These are phyloP conservation scores for Oenanthe oenanthe DNA, from an alignment of 2,113 vertebrate genomes.

Conservation along the genomic window DNA sequence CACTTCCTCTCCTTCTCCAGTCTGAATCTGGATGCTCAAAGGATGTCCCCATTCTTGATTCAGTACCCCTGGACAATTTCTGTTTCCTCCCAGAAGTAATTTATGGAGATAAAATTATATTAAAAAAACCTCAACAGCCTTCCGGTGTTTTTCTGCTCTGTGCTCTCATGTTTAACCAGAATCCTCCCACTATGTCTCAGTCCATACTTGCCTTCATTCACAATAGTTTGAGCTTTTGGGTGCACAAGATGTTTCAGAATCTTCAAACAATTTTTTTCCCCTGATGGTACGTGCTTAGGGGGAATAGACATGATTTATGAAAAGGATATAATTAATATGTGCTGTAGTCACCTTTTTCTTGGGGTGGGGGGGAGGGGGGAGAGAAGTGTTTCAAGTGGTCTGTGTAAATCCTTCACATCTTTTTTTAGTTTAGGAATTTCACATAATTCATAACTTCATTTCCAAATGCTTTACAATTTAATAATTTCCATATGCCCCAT, in stretches of 20 bases:
- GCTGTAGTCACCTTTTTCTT: not conserved
- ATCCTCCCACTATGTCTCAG: not conserved
- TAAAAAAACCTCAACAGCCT: not conserved
- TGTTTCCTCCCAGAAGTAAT: not conserved
- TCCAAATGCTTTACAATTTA: conserved; percentile 24
- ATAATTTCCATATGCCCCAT: conserved; percentile 47
- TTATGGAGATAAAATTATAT: not conserved
- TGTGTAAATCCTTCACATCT: conserved; percentile 26
- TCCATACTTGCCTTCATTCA: not conserved
- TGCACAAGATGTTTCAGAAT: not conserved
- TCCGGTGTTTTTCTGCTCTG: not conserved
- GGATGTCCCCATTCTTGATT: not conserved
- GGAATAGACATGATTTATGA: not conserved
- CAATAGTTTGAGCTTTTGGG: not conserved
- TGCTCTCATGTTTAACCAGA: not conserved
- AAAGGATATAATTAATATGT: not conserved
- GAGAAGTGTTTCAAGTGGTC: not conserved
- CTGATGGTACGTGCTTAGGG: rapidly evolving
- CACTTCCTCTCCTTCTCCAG: not conserved
- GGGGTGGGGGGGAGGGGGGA: too few relatives aligned
- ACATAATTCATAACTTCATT: conserved; percentile 42
- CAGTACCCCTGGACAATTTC: not conserved
- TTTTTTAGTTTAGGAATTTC: conserved; percentile 43
- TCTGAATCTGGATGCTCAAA: not conserved
- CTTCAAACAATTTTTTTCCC: not conserved